Base-by-base conservation (phyloP, 2,797 vertebrate species). In the Gymnothorax javanicus region DNA sequence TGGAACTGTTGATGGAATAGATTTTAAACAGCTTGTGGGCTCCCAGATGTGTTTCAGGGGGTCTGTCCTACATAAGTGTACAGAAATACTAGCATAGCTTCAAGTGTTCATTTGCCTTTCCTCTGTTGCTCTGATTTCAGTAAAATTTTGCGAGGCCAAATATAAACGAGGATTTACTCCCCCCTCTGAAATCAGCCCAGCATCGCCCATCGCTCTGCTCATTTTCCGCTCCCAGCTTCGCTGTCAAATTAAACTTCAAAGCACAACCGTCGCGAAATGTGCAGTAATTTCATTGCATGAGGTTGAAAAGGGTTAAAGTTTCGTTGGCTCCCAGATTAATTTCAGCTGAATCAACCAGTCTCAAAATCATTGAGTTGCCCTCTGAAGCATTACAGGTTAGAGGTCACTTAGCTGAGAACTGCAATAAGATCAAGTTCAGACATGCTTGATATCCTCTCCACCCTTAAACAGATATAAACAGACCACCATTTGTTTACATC, bases 341-440 rank as follows among this genome's bases (percentile, higher is more conserved):
- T 87, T 89, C 86, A 86, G 33, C 84, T 64, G 84, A 59, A 82
- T 87, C 62, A 54, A 33, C 67, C 84, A 87, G 75, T 89, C 85
- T 85, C 85, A 62, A 57, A 83, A 85, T 86, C 87, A 90, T 83
- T 84, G 8, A 84, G 82, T 62, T 87, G 81, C 67, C 88, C 86
- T 17, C 50, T 84, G 88, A 91, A 90, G 90, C 86, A 89, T 90
- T 86, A 88, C n/a, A 69, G 86, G 85, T 85, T 85, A 86, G 86
- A 82, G 87, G 88, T 91, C 91, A 87, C 84, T 82, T 86, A 89
- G 64, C 69, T 59, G 54, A 86, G 27, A 84, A 62, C 75, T 67
- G 2, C 85, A 88, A 87, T 85, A 23, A 64, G 87, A 84, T 87
- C 79, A 84, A 85, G 85, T 23, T 81, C 58, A 86, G 88, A 91